phyloP scores from a whole-genome alignment of 2,797 vertebrate genomes.

The Chaetodon trifasciatus region DNA sequence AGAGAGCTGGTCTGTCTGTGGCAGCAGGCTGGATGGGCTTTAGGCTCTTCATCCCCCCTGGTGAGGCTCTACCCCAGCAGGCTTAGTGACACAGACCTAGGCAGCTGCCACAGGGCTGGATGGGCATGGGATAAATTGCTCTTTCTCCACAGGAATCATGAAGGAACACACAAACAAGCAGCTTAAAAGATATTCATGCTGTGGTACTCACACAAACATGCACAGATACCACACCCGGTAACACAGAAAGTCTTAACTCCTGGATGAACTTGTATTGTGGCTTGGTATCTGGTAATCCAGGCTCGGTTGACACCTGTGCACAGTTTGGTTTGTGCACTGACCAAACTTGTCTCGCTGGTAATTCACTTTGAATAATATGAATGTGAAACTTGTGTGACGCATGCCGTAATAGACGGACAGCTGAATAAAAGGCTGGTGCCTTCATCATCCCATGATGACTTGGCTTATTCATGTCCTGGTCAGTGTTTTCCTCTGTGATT shows the following conservation, averaged over 20 bases:
- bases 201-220: not conserved
- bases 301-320: slow-evolving; percentile 30
- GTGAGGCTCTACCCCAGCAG: slow-evolving; percentile 73
- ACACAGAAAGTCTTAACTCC: not conserved
- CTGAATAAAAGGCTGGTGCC: not conserved
- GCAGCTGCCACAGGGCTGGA: slow-evolving; percentile 68
- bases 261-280: slow-evolving; percentile 37
- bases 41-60: slow-evolving; percentile 77
- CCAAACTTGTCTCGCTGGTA: slow-evolving; percentile 42
- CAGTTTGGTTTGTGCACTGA: slow-evolving; percentile 16
- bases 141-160: slow-evolving; percentile 50
- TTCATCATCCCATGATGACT: not conserved
- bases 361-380: slow-evolving; percentile 9
- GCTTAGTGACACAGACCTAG: slow-evolving; percentile 69
- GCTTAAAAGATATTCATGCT: slow-evolving; percentile 20
- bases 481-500: slow-evolving; percentile 14
- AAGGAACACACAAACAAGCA: slow-evolving; percentile 45
- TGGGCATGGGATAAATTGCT: slow-evolving; percentile 61
- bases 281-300: not conserved
- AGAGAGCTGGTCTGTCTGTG: slow-evolving; percentile 67
- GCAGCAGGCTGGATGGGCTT: slow-evolving; percentile 79
- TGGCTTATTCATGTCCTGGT: not conserved
- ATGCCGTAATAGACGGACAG: not conserved
- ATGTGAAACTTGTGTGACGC: not conserved
- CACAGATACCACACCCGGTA: slow-evolving; percentile 25